Percentiles rank a stretch among this genome's conserved stretches.
phyloP scores from a whole-genome alignment of 2,888 invertebrate genomes.

The Sceliomorpha sp. region DNA sequence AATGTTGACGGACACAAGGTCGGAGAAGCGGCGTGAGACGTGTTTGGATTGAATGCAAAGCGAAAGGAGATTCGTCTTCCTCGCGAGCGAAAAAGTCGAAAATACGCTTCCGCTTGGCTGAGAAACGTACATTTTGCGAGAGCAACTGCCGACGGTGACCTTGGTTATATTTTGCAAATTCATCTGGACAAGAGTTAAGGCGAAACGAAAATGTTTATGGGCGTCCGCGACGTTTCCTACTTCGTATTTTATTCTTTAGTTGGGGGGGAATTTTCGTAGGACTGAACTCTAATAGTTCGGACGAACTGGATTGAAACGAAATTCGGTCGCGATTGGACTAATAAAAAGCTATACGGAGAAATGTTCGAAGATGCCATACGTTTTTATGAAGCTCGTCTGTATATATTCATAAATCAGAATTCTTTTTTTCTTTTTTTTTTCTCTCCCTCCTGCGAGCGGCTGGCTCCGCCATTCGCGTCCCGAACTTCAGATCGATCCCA shows the following conservation, averaged over 20 bases:
- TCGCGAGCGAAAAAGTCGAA: slow-evolving; percentile 18
- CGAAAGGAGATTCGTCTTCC: too few relatives aligned
- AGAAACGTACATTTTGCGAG: too few relatives aligned
- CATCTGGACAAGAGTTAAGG: too few relatives aligned
- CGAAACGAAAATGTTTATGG: too few relatives aligned
- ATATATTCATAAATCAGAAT: slow-evolving; percentile 30
- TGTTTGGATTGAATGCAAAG: slow-evolving; percentile 39
- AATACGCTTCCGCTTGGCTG: background rate
- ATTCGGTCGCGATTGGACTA: background rate
- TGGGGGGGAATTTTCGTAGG: too few relatives aligned
- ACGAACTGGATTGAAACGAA: background rate
- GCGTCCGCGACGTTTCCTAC: too few relatives aligned
- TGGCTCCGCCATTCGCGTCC: slow-evolving; percentile 21
- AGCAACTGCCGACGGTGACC: too few relatives aligned
- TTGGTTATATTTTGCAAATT: too few relatives aligned
- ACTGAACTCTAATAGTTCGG: too few relatives aligned
- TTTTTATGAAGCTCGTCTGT: slow-evolving; percentile 18
- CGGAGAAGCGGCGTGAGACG: too few relatives aligned
- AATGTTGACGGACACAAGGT: slow-evolving; percentile 43
- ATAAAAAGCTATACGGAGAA: background rate
- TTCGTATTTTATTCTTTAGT: too few relatives aligned
- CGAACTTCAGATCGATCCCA: slow-evolving; percentile 43
- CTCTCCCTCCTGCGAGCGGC: slow-evolving; percentile 22
- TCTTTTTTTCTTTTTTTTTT: slow-evolving; percentile 16
- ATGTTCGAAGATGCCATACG: too few relatives aligned